Conservation (phyloP, 2,888 invertebrate genomes). For the Netelia melanura region DNA sequence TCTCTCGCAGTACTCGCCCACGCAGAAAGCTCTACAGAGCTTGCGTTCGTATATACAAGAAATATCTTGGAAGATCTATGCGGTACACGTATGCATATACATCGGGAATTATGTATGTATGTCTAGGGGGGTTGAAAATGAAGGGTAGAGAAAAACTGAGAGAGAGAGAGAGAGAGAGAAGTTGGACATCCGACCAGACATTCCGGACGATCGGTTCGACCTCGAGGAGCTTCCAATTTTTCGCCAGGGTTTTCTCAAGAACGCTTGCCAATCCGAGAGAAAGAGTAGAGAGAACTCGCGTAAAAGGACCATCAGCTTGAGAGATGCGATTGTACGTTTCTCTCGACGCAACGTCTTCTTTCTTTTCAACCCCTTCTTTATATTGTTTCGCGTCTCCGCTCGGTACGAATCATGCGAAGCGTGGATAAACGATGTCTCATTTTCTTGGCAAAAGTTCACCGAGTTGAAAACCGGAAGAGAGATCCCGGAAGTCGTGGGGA, state of each 20-base stretch:
- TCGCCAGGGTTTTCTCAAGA: background rate
- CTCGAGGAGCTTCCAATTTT: constrained; percentile 35
- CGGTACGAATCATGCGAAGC: constrained; percentile 33
- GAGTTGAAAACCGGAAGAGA: background rate
- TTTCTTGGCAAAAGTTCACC: constrained; percentile 53
- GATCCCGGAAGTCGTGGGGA: too few species aligned
- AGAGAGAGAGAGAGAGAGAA: background rate
- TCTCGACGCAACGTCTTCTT: background rate
- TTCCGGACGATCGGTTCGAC: constrained; percentile 29
- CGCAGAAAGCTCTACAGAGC: too few species aligned
- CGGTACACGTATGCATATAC: background rate
- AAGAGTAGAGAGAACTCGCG: background rate
- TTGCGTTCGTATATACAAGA: too few species aligned
- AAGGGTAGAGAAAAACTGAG: background rate
- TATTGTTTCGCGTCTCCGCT: constrained; percentile 30
- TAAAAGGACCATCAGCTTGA: background rate
- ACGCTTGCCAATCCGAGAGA: background rate
- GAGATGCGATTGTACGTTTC: constrained; percentile 11
- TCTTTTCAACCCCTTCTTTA: constrained; percentile 5
- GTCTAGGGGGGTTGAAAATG: background rate
- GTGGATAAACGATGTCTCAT: constrained; percentile 39
- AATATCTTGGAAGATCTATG: too few species aligned
- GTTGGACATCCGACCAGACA: constrained; percentile 17
- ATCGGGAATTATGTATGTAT: background rate
- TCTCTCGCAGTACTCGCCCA: background rate